Percentiles rank a stretch among this genome's conserved stretches.
Evolutionary conservation across 2,797 vertebrate genomes (phyloP).

Genomic region (Coreius guichenoti): DNA sequence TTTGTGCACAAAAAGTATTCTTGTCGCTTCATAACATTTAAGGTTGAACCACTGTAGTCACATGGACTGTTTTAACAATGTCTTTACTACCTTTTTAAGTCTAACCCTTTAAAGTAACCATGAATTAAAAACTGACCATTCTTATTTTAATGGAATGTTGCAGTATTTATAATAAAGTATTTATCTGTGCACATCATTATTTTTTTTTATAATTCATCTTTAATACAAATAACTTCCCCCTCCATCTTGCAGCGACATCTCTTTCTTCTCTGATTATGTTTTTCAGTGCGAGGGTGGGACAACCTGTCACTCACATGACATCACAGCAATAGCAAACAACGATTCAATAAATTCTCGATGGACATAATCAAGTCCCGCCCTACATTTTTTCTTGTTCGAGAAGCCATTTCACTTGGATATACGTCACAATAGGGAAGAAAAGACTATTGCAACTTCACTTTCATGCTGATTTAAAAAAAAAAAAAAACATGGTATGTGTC

Average conservation of each 20-base stretch:
- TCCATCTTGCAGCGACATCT: background rate
- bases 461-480: background rate
- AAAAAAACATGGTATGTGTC: too few relatives aligned
- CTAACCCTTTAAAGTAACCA: too few relatives aligned
- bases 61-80: too few relatives aligned
- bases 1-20: too few relatives aligned
- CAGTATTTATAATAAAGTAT: background rate
- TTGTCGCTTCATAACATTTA: too few relatives aligned
- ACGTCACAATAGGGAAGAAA: background rate
- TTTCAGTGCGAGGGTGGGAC: background rate
- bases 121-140: background rate
- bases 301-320: background rate
- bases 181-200: background rate
- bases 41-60: too few relatives aligned
- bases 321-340: background rate
- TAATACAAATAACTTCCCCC: too few relatives aligned
- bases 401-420: background rate
- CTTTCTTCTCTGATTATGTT: too few relatives aligned
- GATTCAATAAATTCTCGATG: background rate
- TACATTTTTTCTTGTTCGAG: background rate
- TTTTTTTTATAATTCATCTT: too few relatives aligned
- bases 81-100: too few relatives aligned
- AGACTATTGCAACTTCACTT: background rate
- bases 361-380: background rate
- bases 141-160: background rate